phyloP scores from a whole-genome alignment of 2,113 vertebrate genomes.

The Siphamia tubifer region DNA sequence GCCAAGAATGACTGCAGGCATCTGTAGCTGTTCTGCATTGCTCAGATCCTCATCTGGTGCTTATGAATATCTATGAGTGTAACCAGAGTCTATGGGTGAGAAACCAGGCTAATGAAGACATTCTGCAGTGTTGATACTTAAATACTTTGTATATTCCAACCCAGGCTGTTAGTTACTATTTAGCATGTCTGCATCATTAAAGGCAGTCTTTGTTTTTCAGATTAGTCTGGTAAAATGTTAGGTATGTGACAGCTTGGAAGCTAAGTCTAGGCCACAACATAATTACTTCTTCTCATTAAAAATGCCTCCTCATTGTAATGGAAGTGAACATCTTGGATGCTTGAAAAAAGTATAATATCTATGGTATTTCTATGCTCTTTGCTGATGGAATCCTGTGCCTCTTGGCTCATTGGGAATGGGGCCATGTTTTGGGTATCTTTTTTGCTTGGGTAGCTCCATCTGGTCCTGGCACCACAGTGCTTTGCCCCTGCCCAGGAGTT shows the following conservation, averaged over 20 bases:
- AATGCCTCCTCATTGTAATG: slow-evolving; percentile 9
- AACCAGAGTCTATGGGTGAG: slow-evolving; percentile 43
- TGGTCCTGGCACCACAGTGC: slow-evolving; percentile 65
- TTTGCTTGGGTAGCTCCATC: slow-evolving; percentile 73
- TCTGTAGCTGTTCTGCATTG: slow-evolving; percentile 64
- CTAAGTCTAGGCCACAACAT: neutral
- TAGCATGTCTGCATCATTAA: slow-evolving; percentile 42
- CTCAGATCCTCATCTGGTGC: slow-evolving; percentile 65
- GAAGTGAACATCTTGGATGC: slow-evolving; percentile 33
- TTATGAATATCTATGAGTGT: slow-evolving; percentile 66
- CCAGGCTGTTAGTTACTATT: slow-evolving; percentile 26
- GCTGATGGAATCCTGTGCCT: slow-evolving; percentile 55
- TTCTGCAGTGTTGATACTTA: slow-evolving; percentile 36
- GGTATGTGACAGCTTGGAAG: neutral
- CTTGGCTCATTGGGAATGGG: slow-evolving; percentile 60
- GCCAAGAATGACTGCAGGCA: slow-evolving; percentile 67
- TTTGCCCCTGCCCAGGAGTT: slow-evolving; percentile 74
- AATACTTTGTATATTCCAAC: slow-evolving; percentile 3
- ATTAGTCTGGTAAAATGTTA: slow-evolving; percentile 13
- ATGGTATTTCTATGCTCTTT: slow-evolving; percentile 44
- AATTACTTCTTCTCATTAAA: slow-evolving; percentile 43
- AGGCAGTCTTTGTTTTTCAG: slow-evolving; percentile 14
- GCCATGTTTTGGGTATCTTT: slow-evolving; percentile 67
- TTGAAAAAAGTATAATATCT: slow-evolving; percentile 29
- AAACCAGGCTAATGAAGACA: slow-evolving; percentile 62